Percentiles rank a stretch among this genome's conserved stretches.
Conservation (phyloP, 2,888 invertebrate genomes). For the Chrysotoxum bicinctum region DNA sequence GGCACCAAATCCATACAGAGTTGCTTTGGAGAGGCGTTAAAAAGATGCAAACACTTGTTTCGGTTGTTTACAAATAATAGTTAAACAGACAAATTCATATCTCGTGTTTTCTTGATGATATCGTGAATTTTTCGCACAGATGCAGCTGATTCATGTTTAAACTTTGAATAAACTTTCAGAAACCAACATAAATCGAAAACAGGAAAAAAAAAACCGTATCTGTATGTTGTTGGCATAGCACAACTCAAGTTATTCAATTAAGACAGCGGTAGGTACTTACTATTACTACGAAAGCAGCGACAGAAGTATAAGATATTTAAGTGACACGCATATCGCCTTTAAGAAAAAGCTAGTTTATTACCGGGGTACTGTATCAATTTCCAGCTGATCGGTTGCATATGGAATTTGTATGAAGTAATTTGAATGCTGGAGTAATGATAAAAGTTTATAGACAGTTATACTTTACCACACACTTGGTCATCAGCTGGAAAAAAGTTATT, state of each 20-base stretch:
- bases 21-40: slow-evolving; percentile 29
- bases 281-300: not conserved
- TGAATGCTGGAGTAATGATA: too few relatives aligned
- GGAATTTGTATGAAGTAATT: too few relatives aligned
- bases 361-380: not conserved
- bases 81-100: slow-evolving; percentile 29
- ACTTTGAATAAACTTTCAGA: not conserved
- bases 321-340: not conserved
- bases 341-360: not conserved
- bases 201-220: slow-evolving; percentile 20
- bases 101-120: slow-evolving; percentile 28
- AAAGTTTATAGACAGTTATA: too few relatives aligned
- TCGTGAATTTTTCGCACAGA: slow-evolving; percentile 50
- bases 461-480: too few relatives aligned
- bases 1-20: not conserved
- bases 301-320: not conserved
- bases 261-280: not conserved
- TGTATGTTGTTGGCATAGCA: not conserved
- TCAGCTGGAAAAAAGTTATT: too few relatives aligned
- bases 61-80: slow-evolving; percentile 2
- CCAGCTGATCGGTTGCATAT: too few relatives aligned
- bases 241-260: slow-evolving; percentile 9
- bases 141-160: slow-evolving; percentile 40
- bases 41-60: slow-evolving; percentile 60
- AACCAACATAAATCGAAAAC: slow-evolving; percentile 38